Conservation (phyloP, 2,888 invertebrate species). For the Ophioninae sp. region DNA sequence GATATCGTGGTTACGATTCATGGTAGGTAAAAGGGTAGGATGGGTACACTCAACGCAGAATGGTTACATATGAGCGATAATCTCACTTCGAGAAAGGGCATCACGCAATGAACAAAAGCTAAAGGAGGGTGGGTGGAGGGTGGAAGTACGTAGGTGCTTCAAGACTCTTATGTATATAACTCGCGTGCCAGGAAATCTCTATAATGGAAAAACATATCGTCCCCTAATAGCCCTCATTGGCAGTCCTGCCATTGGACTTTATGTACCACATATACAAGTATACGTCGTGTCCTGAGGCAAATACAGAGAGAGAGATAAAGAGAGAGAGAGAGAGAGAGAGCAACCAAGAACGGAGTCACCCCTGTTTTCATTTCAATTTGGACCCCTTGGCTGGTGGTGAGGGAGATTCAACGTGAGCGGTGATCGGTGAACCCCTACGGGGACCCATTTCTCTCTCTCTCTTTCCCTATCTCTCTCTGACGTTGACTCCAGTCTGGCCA, state of each 20-base stretch:
- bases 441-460: conserved; percentile 49
- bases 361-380: conserved; percentile 81
- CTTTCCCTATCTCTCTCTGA: conserved; percentile 33
- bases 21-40: conserved; percentile 14
- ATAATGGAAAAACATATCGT: conserved; percentile 80
- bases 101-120: conserved; percentile 44
- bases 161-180: conserved; percentile 33
- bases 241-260: conserved; percentile 72
- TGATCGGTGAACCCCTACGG: conserved; percentile 68
- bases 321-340: conserved; percentile 16
- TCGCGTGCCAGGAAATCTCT: conserved; percentile 71
- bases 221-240: conserved; percentile 81
- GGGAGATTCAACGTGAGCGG: conserved; percentile 74
- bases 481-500: conserved; percentile 61
- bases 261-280: conserved; percentile 19
- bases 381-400: conserved; percentile 72
- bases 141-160: conserved; percentile 9
- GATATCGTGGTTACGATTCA: conserved; percentile 63
- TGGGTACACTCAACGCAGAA: conserved; percentile 3
- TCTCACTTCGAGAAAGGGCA: conserved; percentile 40
- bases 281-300: conserved; percentile 63
- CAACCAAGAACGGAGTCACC: conserved; percentile 56
- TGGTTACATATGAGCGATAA: conserved; percentile 39
- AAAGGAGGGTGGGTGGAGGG: not conserved
- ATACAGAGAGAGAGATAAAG: conserved; percentile 33